phyloP scores from a whole-genome alignment of 2,888 invertebrate genomes.

The Drosophila infuscata region DNA sequence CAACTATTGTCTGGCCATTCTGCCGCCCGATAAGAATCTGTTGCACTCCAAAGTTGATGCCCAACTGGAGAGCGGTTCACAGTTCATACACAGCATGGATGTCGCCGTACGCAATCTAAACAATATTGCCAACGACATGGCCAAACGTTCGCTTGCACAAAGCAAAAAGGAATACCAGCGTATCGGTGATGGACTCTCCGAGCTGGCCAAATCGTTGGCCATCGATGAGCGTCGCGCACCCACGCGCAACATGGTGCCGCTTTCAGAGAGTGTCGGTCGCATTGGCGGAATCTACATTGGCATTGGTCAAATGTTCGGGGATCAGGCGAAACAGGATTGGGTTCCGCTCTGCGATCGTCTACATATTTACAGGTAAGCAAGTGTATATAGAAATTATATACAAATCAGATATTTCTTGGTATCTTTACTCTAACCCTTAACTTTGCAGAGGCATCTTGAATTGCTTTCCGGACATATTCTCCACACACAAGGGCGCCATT shows the following conservation, averaged over 20 bases:
- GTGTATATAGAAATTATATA: not conserved
- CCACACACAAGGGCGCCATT: slow-evolving; percentile 94
- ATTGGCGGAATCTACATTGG: slow-evolving; percentile 96
- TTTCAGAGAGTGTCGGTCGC: slow-evolving; percentile 93
- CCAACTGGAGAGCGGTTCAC: slow-evolving; percentile 93
- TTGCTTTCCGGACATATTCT: slow-evolving; percentile 95
- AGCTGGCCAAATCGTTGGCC: slow-evolving; percentile 93
- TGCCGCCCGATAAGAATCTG: slow-evolving; percentile 92
- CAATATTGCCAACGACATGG: slow-evolving; percentile 92
- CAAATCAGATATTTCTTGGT: not conserved
- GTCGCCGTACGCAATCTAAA: slow-evolving; percentile 93
- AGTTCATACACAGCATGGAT: slow-evolving; percentile 94
- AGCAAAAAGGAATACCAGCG: slow-evolving; percentile 93
- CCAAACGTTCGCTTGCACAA: slow-evolving; percentile 91
- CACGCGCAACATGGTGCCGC: slow-evolving; percentile 87
- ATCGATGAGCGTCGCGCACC: slow-evolving; percentile 89
- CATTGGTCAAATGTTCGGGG: slow-evolving; percentile 95
- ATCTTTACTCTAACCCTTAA: not conserved
- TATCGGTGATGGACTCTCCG: slow-evolving; percentile 94
- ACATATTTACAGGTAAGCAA: slow-evolving; percentile 90
- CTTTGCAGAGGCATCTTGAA: slow-evolving; percentile 91
- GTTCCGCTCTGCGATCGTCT: slow-evolving; percentile 95
- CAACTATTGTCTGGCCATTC: slow-evolving; percentile 95
- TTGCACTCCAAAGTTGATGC: slow-evolving; percentile 91
- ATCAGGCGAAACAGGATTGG: slow-evolving; percentile 95